Percentiles rank a stretch among this genome's conserved stretches.
Evolutionary conservation across 2,797 vertebrate genomes (phyloP).

Genomic region (Rhinophrynus dorsalis): DNA sequence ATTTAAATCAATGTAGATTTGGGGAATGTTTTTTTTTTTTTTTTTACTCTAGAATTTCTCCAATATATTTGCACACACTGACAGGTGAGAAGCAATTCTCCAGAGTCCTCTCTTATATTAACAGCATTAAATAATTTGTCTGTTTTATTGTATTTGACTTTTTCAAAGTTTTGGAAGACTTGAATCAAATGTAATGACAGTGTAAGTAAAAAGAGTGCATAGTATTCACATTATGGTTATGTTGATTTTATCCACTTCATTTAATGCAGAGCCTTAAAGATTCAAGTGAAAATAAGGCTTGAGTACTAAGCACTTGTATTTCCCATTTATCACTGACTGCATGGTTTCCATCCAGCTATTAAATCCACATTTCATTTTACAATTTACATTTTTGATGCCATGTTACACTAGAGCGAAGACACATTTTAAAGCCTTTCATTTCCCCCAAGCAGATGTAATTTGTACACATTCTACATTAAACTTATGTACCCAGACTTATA

Average conservation of each 20-base stretch:
- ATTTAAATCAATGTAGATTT: no score
- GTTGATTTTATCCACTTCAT: constrained; percentile 19
- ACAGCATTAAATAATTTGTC: no score
- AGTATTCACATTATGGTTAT: constrained; percentile 1
- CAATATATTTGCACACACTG: no score
- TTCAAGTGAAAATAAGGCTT: constrained; percentile 10
- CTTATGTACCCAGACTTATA: not conserved
- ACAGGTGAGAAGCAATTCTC: no score
- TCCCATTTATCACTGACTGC: not conserved
- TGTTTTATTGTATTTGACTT: not conserved
- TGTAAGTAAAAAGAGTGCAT: constrained; percentile 5
- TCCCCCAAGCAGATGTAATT: constrained; percentile 37
- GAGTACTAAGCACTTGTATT: constrained; percentile 29
- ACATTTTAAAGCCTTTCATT: constrained; percentile 34
- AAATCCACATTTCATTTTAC: not conserved
- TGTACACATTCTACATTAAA: constrained; percentile 26
- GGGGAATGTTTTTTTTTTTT: no score
- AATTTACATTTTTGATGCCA: constrained; percentile 39
- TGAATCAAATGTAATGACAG: not conserved
- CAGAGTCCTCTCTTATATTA: no score
- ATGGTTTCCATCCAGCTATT: not conserved
- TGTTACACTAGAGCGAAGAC: constrained; percentile 40
- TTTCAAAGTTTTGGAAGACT: not conserved
- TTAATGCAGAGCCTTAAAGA: constrained; percentile 28
- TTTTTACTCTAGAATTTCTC: no score